Percentiles rank a stretch among this genome's conserved stretches.
Conservation (phyloP, 2,113 vertebrate species). For the Lates calcarifer region DNA sequence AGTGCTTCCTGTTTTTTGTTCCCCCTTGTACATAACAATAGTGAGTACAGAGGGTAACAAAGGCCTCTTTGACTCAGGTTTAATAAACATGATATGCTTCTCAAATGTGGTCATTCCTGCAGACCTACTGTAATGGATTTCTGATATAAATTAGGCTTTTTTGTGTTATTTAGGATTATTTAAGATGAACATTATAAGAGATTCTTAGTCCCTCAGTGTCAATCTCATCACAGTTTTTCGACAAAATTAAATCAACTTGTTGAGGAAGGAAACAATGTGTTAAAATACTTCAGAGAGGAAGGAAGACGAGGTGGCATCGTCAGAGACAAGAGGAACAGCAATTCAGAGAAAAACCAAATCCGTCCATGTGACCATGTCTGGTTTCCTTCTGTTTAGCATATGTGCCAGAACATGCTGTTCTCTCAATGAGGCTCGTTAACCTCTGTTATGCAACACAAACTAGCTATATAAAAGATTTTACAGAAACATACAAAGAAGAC, state of each 20-base stretch:
- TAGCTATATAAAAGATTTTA: not conserved
- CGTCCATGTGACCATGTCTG: constrained; percentile 74
- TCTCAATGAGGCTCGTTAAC: constrained; percentile 59
- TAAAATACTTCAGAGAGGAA: constrained; percentile 42
- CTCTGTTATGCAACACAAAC: constrained; percentile 64
- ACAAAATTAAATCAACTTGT: not conserved
- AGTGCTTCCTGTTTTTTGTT: constrained; percentile 1
- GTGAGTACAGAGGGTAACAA: not conserved
- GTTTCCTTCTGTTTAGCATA: constrained; percentile 83
- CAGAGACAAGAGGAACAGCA: constrained; percentile 66
- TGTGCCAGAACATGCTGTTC: constrained; percentile 80
- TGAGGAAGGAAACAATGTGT: constrained; percentile 31
- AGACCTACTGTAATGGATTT: not conserved
- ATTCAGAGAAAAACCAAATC: constrained; percentile 90
- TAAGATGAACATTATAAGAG: not conserved
- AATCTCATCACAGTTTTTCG: not conserved
- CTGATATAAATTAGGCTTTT: not conserved
- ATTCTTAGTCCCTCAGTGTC: not conserved
- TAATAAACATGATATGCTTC: not conserved
- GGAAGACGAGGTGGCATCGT: constrained; percentile 72
- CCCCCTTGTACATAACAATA: not conserved
- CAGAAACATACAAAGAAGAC: not conserved
- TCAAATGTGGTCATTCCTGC: not conserved
- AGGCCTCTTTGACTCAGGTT: not conserved
- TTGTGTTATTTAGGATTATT: not conserved